These are phyloP conservation scores for Unio delphinus DNA, from an alignment of 2,888 invertebrate species.

Conservation along the genomic window DNA sequence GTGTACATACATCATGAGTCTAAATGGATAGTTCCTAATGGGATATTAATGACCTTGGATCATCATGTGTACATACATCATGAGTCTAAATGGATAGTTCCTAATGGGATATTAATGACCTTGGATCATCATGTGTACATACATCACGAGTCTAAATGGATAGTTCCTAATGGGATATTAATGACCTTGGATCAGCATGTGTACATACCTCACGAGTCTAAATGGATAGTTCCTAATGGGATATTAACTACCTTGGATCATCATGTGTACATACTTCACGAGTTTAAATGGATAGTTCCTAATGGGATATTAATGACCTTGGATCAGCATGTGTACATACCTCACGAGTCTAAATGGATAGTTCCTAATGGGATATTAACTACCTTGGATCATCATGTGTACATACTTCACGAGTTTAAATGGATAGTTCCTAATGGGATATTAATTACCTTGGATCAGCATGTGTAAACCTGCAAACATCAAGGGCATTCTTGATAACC, in stretches of 20 bases:
- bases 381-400: slow-evolving; percentile 63
- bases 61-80: slow-evolving; percentile 48
- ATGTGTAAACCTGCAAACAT: slow-evolving; percentile 62
- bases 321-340: slow-evolving; percentile 58
- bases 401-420: background rate
- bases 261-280: slow-evolving; percentile 43
- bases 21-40: background rate
- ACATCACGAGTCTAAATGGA: too few species aligned
- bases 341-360: too few species aligned
- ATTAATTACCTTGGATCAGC: slow-evolving; percentile 55
- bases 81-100: too few species aligned
- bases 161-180: background rate
- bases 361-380: background rate
- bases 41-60: slow-evolving; percentile 48
- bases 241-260: slow-evolving; percentile 53
- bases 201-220: slow-evolving; percentile 19
- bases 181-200: slow-evolving; percentile 61
- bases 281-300: too few species aligned
- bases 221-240: background rate
- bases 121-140: slow-evolving; percentile 60
- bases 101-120: slow-evolving; percentile 28
- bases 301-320: slow-evolving; percentile 31
- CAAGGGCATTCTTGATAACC: slow-evolving; percentile 63
- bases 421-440: background rate
- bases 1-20: slow-evolving; percentile 29